phyloP scores from a whole-genome alignment of 2,888 invertebrate species.

The Trichopria drosophilae region DNA sequence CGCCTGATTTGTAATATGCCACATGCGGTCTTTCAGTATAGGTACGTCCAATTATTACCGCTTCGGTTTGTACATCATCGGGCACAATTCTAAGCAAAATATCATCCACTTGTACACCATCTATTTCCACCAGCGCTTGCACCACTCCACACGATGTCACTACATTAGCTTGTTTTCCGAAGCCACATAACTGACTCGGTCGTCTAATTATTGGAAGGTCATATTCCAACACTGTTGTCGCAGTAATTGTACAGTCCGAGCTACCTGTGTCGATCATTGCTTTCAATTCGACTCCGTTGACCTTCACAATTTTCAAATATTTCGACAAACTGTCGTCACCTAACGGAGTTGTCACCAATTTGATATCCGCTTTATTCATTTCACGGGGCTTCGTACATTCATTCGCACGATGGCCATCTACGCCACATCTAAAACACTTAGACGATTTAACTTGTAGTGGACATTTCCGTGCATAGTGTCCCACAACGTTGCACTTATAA shows the following conservation, averaged over 20 bases:
- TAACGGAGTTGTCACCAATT: too few species aligned
- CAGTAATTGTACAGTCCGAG: conserved; percentile 32
- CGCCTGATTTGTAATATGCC: conserved; percentile 27
- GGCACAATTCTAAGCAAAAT: conserved; percentile 34
- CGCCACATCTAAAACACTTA: too few species aligned
- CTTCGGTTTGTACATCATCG: conserved; percentile 33
- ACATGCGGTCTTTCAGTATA: conserved; percentile 30
- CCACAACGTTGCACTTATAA: too few species aligned
- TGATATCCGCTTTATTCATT: too few species aligned
- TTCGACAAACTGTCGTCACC: too few species aligned
- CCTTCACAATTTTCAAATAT: too few species aligned
- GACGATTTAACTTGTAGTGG: too few species aligned
- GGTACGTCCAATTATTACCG: conserved; percentile 33
- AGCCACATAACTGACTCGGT: conserved; percentile 19
- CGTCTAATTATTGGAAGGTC: conserved; percentile 7
- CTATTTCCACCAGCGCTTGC: conserved; percentile 17
- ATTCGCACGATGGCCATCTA: too few species aligned
- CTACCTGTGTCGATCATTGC: conserved; percentile 34
- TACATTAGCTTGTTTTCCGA: conserved; percentile 14
- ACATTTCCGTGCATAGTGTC: too few species aligned
- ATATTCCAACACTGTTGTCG: conserved; percentile 20
- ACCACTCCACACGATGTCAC: conserved; percentile 24
- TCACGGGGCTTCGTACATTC: too few species aligned
- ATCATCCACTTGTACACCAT: conserved; percentile 27
- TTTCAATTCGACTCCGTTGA: too few species aligned